Conservation (phyloP, 2,888 invertebrate genomes). For the Cancer borealis region DNA sequence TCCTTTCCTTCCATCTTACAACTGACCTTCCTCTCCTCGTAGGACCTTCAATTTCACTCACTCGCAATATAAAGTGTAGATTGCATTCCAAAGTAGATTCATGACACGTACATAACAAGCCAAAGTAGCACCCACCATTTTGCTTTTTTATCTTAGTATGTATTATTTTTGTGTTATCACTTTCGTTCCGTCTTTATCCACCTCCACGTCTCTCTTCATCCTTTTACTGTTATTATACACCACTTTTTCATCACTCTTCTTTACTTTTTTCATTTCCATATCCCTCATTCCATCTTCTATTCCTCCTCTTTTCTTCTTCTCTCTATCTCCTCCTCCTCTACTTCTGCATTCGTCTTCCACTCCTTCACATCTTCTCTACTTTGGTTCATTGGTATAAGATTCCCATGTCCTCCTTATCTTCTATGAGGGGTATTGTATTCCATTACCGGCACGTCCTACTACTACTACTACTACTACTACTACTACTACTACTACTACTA, state of each 20-base stretch:
- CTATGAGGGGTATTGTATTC: not conserved
- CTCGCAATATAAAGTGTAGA: no score
- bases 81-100: no score
- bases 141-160: not conserved
- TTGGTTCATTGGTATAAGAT: not conserved
- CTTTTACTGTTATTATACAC: not conserved
- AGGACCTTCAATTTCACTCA: no score
- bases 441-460: not conserved
- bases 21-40: no score
- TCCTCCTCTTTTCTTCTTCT: constrained; percentile 21
- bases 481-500: constrained; percentile 33
- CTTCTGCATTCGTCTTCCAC: not conserved
- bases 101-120: no score
- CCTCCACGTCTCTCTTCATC: not conserved
- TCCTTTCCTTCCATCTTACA: no score
- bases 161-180: not conserved
- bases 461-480: not conserved
- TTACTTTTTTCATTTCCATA: not conserved
- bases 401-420: not conserved
- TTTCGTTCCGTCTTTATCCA: not conserved
- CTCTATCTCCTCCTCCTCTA: not conserved
- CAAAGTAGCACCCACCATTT: no score
- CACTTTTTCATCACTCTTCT: not conserved
- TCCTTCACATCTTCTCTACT: not conserved
- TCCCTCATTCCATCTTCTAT: not conserved